phyloP scores from a whole-genome alignment of 2,797 vertebrate genomes.

The Menidia menidia region DNA sequence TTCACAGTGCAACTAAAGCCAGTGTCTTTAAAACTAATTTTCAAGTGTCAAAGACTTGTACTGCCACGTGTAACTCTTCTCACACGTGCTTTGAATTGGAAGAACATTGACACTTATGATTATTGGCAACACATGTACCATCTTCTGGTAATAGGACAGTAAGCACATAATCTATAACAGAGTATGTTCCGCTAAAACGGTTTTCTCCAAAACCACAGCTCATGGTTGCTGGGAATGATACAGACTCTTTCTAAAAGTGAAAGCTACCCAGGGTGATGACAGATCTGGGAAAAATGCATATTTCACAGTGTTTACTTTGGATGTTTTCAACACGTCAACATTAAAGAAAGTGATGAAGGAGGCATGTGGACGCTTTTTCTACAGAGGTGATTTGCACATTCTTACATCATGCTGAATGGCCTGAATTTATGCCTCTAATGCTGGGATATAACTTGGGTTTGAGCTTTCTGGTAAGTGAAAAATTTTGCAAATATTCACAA shows the following conservation, averaged over 20 bases:
- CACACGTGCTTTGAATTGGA: too few species aligned
- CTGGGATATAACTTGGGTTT: background rate
- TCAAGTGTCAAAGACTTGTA: background rate
- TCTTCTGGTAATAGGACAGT: background rate
- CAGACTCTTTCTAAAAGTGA: background rate
- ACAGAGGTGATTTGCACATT: background rate
- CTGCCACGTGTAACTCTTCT: too few species aligned
- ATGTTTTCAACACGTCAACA: background rate
- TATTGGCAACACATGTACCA: constrained; percentile 1
- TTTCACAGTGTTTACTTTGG: too few species aligned
- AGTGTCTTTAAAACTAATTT: background rate
- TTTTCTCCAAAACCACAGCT: background rate
- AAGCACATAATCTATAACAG: background rate
- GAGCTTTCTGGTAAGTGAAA: background rate
- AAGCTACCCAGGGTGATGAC: background rate
- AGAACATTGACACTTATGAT: background rate
- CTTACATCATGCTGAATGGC: background rate
- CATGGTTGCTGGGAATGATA: background rate
- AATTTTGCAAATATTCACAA: background rate
- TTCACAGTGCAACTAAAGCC: background rate
- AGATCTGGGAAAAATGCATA: background rate
- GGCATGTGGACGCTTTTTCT: background rate
- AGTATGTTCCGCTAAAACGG: background rate
- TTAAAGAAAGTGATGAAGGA: background rate
- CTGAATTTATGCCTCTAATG: background rate